Evolutionary conservation across 2,888 invertebrate species (phyloP).

Genomic region (Keiferia lycopersicella): DNA sequence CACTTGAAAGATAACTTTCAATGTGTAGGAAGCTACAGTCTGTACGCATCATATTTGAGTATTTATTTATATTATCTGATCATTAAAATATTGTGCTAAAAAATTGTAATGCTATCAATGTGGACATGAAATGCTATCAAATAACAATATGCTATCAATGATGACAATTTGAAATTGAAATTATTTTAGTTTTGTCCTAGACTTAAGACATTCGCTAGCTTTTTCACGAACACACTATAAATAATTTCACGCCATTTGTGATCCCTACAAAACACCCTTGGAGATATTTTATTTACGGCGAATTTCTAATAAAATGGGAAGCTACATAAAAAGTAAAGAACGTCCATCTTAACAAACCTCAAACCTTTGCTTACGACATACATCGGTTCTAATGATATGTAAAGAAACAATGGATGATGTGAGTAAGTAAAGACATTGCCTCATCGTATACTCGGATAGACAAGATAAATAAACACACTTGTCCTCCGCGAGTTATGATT

Average conservation of each 20-base stretch:
- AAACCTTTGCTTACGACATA: neutral
- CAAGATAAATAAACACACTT: neutral
- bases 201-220: neutral
- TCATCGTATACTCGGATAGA: neutral
- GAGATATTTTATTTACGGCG: neutral
- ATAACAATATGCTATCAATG: too few species aligned
- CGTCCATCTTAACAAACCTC: neutral
- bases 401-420: conserved; percentile 6
- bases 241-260: neutral
- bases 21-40: too few species aligned
- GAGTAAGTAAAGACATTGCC: conserved; percentile 40
- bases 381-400: conserved; percentile 1
- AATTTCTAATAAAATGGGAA: neutral
- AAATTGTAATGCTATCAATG: neutral
- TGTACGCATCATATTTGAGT: too few species aligned
- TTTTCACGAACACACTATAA: too few species aligned
- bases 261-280: neutral
- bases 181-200: too few species aligned
- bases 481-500: neutral
- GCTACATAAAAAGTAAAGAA: too few species aligned
- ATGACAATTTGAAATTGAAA: too few species aligned
- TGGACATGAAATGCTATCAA: too few species aligned
- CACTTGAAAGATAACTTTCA: too few species aligned
- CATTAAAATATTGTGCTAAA: too few species aligned
- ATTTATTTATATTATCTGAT: too few species aligned